Evolutionary conservation across 2,888 invertebrate species (phyloP), one percentile per base, ranked within the genome.

Genomic region (Napeogenes sylphis): DNA sequence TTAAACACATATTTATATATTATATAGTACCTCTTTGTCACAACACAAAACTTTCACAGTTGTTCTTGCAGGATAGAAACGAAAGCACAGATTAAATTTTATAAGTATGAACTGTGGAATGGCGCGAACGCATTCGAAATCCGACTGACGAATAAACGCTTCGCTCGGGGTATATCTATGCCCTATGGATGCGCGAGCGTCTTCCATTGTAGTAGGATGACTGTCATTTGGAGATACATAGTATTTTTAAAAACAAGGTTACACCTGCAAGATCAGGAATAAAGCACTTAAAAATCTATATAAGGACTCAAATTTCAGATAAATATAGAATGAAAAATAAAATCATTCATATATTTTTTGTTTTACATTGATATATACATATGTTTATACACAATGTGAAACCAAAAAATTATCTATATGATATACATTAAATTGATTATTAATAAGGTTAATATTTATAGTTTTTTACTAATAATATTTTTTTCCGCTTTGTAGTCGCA

Each of bases 81-180:
- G 45, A 10, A 35, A 10, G 42, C 46, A 58, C 55, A 55, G 32
- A 32, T 59, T 35, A 57, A 59, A 55, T 55, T 51, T 54, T 53
- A 57, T 51, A 21, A 21, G 21, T 21, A 21, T 61, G 45, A 58
- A 63, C 65, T 59, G 67, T 63, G 58, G 51, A 63, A 61, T 51
- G 61, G 42, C 47, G 55, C 55, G 56, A 58, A 63, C 76, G 70
- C 74, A 72, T 42, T 42, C 42, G 10, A 42, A 78, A 75, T 74
- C 63, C 70, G 59, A 81, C 82, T 82, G 81, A 70, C 73, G 70
- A 60, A 63, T 68, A 65, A 66, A 69, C 66, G 65, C 64, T 64
- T 62, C 53, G 67, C 70, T 63, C 62, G 61, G 75, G 69, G 70
- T 77, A 75, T 76, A 76, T 75, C 75, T 74, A 21, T 21, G 21